Base-by-base conservation (phyloP, 2,888 invertebrate genomes). In the Tipula unca region DNA sequence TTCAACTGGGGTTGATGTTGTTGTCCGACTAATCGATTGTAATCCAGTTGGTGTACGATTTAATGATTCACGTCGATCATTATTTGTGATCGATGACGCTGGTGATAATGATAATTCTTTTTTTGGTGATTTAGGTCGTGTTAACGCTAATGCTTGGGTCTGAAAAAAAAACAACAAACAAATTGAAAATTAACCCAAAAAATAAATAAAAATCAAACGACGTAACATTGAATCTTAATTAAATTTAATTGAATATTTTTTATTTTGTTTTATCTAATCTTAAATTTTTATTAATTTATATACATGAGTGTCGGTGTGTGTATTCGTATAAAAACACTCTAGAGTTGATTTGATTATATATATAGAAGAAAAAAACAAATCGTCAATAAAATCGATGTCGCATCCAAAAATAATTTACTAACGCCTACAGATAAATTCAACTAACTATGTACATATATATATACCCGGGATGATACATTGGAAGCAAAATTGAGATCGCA, bases 131-230 rank as follows among this genome's bases (percentile, higher is more conserved):
- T 92, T 91, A 88, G 91, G 90, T 89, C 93, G 92, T 87, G 94
- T 94, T 89, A 94, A 90, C 86, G 94, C 94, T 90, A 94, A 90
- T 85, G 94, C 94, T 90, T 94, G 94, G 89, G 93, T 94, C 94
- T 94, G 91, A 85, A 92, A 92, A 88, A 69, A 17, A 48, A 48
- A 48, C 48, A 48, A 48, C n/a, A 14, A 69, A 69, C 48, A 48
- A 48, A 48, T 48, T 48, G 17, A 48, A 17, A 17, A 48, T 48
- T 48, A 48, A 17, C 17, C n/a, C 48, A 48, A 20, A 48, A 48
- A 48, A 17, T 17, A 48, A 48, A 48, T 17, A 48, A 20, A 48
- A 48, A 48, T 48, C 48, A 48, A 48, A 48, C n/a, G 17, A 48
- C 48, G 17, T 48, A 48, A 48, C 48, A 69, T 69, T 25, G 69